phyloP scores from a whole-genome alignment of 2,797 vertebrate species.

The Martes flavigula region DNA sequence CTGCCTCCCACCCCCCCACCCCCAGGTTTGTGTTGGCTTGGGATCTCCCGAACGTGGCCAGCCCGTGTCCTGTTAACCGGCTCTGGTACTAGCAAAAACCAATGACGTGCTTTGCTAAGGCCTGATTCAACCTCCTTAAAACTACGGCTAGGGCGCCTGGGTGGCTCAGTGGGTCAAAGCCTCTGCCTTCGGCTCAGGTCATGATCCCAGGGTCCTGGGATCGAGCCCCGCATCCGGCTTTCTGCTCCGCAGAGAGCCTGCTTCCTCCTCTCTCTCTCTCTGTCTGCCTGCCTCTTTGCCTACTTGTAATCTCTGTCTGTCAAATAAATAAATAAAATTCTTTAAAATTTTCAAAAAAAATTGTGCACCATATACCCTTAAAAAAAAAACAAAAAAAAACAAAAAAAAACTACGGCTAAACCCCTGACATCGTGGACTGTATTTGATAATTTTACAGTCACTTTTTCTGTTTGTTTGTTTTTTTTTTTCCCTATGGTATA shows the following conservation, averaged over 20 bases:
- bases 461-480: not conserved
- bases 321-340: too few species aligned
- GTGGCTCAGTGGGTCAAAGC: too few species aligned
- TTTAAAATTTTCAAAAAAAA: too few species aligned
- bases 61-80: not conserved
- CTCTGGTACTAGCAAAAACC: not conserved
- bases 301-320: too few species aligned
- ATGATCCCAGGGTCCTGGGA: too few species aligned
- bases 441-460: not conserved
- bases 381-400: too few species aligned
- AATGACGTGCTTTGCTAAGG: not conserved
- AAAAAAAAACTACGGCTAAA: not conserved
- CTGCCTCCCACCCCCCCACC: rapidly evolving
- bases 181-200: too few species aligned
- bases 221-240: too few species aligned
- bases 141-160: not conserved
- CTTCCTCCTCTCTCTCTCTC: too few species aligned
- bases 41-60: not conserved
- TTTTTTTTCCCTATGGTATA: not conserved
- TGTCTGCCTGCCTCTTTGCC: too few species aligned
- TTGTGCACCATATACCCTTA: too few species aligned
- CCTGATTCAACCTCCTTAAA: not conserved
- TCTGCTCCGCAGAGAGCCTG: too few species aligned
- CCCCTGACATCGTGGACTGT: not conserved
- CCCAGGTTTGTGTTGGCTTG: not conserved